Evolutionary conservation across 2,113 vertebrate genomes (phyloP).

Genomic region (Colossoma macropomum): DNA sequence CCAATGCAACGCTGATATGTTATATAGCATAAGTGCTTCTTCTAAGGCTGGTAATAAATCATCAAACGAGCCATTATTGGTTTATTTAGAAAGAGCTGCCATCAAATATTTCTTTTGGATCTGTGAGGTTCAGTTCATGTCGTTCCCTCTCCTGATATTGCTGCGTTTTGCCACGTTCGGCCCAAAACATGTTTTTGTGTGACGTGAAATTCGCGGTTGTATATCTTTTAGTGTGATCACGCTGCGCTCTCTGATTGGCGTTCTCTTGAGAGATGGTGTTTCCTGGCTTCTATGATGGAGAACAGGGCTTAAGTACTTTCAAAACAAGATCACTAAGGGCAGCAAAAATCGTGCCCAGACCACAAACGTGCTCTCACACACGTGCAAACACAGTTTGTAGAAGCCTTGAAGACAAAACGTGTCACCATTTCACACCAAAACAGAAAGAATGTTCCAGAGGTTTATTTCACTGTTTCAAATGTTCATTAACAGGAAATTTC

Average conservation of each 20-base stretch:
- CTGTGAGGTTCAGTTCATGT: background rate
- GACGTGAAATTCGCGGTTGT: background rate
- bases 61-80: constrained; percentile 13
- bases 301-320: constrained; percentile 17
- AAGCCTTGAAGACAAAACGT: too few relatives aligned
- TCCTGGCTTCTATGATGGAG: constrained; percentile 5
- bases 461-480: too few relatives aligned
- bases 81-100: constrained; percentile 9
- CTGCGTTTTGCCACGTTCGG: background rate
- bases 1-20: constrained; percentile 36
- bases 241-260: constrained; percentile 1
- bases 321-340: background rate
- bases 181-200: background rate
- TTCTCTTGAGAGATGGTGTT: background rate
- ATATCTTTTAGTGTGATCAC: constrained; percentile 6
- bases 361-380: background rate
- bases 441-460: too few relatives aligned
- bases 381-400: background rate
- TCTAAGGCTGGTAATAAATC: constrained; percentile 26
- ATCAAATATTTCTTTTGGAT: constrained; percentile 19
- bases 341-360: background rate
- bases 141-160: background rate
- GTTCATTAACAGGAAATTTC: too few relatives aligned
- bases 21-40: constrained; percentile 19
- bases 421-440: background rate